Evolutionary conservation across 1,140 invertebrate genomes (phyloP), one percentile per base, ranked within the genome.

Genomic region (Charaxes varanes): DNA sequence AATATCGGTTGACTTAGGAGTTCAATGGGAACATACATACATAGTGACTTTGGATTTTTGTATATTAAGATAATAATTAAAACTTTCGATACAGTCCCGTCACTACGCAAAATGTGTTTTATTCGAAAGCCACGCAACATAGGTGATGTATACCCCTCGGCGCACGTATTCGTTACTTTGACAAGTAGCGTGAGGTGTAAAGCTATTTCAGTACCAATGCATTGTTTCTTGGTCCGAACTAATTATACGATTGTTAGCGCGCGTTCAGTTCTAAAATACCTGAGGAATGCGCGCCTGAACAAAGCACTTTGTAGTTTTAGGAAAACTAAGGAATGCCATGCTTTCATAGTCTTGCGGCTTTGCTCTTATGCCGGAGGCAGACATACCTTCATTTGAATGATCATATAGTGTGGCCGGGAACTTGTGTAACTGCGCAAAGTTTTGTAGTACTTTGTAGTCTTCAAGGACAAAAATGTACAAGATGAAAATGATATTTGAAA

Each of bases 221-320:
- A 28, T 28, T 28, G 27, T 28, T 28, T 10, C 27, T 28, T 14
- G 14, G 27, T 28, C 16, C 27, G 12, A 15, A 28, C 27, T 28
- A 28, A 28, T 28, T 28, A 28, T 28, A 28, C n/a, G 27, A 28
- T 28, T 28, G 27, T 12, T 28, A n/a, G 27, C 6, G 13, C 6
- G 10, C n/a, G 24, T 27, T 27, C 4, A 16, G 12, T 28, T 28
- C 27, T 3, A 10, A 28, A 28, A 28, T 28, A 28, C 27, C 27
- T 28, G 27, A 15, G 13, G 27, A 28, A 28, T 28, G 27, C 27
- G 11, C n/a, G 3, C 13, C 16, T 6, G 6, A 15, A 28, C 22
- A 24, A 10, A 7, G 2, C n/a, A 10, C n/a, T 28, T n/a, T 10
- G 8, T 22, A 8, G 22, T 23, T 23, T 6, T 3, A 8, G 0